Evolutionary conservation across 2,797 vertebrate genomes (phyloP).

Genomic region (Periophthalmus magnuspinnatus): DNA sequence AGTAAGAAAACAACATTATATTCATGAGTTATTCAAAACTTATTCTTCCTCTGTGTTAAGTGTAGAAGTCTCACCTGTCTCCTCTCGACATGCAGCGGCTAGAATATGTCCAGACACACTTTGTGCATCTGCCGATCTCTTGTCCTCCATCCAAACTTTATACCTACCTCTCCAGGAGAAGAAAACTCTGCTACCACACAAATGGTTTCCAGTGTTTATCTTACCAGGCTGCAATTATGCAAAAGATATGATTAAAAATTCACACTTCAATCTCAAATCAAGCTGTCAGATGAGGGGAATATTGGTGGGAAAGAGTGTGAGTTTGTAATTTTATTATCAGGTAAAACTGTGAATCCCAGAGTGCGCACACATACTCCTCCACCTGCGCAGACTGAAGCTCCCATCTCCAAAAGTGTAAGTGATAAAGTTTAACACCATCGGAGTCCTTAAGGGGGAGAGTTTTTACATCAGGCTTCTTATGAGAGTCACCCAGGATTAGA

Average conservation of each 20-base stretch:
- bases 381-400: constrained; percentile 60
- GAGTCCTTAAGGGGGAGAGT: constrained; percentile 53
- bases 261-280: constrained; percentile 8
- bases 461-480: constrained; percentile 55
- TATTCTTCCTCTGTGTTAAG: constrained; percentile 5
- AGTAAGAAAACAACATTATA: constrained; percentile 11
- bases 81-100: constrained; percentile 85
- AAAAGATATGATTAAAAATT: constrained; percentile 14
- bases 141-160: constrained; percentile 81
- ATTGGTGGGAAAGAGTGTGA: constrained; percentile 8
- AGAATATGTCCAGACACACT: constrained; percentile 86
- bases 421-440: constrained; percentile 73
- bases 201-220: constrained; percentile 10
- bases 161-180: constrained; percentile 54
- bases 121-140: constrained; percentile 84
- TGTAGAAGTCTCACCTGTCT: constrained; percentile 77
- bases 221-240: constrained; percentile 8
- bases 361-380: constrained; percentile 56
- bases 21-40: background rate
- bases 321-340: constrained; percentile 61
- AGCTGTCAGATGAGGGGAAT: constrained; percentile 7
- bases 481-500: constrained; percentile 41
- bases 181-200: background rate
- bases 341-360: constrained; percentile 75
- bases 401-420: constrained; percentile 64